These are phyloP conservation scores for Microplitis mediator DNA, from an alignment of 1,140 invertebrate species.

Conservation along the genomic window DNA sequence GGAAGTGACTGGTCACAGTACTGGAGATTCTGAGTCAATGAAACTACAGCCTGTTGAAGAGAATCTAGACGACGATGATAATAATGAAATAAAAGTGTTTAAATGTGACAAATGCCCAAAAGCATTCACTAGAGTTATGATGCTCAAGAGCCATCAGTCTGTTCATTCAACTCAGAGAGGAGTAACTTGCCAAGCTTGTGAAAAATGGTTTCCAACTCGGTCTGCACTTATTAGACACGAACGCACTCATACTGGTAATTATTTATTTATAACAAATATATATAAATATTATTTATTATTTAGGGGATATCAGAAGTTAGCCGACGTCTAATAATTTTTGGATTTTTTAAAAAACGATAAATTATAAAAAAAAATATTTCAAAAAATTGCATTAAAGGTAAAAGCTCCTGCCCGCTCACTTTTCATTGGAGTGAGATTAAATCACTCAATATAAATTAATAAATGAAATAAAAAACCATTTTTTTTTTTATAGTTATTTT, in stretches of 20 bases:
- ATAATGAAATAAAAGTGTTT: slow-evolving; percentile 63
- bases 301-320: no score
- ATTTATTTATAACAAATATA: no score
- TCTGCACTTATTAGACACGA: slow-evolving; percentile 80
- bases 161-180: slow-evolving; percentile 68
- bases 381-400: no score
- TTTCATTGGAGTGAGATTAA: no score
- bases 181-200: slow-evolving; percentile 72
- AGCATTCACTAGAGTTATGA: slow-evolving; percentile 63
- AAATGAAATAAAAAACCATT: no score
- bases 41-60: slow-evolving; percentile 45
- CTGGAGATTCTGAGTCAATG: slow-evolving; percentile 38
- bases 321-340: no score
- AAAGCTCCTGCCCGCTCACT: no score
- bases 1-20: slow-evolving; percentile 49
- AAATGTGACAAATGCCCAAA: slow-evolving; percentile 65
- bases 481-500: no score
- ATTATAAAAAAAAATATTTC: no score
- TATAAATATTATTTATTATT: slow-evolving; percentile 3
- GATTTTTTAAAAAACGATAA: no score
- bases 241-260: slow-evolving; percentile 71
- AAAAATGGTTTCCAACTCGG: slow-evolving; percentile 79
- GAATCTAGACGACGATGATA: slow-evolving; percentile 47
- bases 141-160: slow-evolving; percentile 68
- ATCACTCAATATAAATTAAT: no score